phyloP scores from a whole-genome alignment of 2,797 vertebrate genomes.

The Lepilemur ruficaudatus region DNA sequence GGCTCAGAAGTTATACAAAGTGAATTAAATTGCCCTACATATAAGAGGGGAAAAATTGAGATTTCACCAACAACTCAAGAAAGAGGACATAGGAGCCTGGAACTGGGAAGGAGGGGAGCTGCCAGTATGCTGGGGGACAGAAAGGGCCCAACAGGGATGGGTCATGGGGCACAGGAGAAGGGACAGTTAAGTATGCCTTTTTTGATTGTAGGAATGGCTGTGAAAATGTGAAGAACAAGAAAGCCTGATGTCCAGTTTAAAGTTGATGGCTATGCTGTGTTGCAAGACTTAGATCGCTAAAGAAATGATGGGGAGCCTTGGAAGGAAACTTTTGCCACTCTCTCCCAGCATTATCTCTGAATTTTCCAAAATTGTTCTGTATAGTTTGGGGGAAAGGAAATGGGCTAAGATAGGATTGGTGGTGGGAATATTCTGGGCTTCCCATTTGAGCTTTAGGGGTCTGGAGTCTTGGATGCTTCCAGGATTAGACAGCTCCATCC shows the following conservation, averaged over 20 bases:
- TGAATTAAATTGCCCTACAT: conserved; percentile 10
- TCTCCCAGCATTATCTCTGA: neutral
- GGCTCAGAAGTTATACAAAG: conserved; percentile 31
- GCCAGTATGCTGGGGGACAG: neutral
- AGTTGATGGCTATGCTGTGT: conserved; percentile 2
- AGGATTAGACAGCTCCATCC: neutral
- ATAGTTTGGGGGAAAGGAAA: neutral
- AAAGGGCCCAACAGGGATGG: neutral
- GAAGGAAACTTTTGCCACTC: conserved; percentile 11
- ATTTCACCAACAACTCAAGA: neutral
- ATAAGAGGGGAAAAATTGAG: neutral
- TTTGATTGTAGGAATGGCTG: neutral
- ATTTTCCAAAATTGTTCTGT: conserved; percentile 21
- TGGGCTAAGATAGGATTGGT: neutral
- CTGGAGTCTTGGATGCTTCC: neutral
- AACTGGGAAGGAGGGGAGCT: neutral
- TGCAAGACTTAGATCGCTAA: neutral
- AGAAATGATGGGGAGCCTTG: conserved; percentile 1
- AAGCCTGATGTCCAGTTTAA: neutral
- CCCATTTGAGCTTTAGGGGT: neutral
- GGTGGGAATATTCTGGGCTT: neutral
- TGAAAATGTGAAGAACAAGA: conserved; percentile 20
- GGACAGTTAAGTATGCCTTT: neutral
- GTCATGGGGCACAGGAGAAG: neutral
- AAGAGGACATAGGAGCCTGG: neutral